Evolutionary conservation across 2,888 invertebrate genomes (phyloP).

Genomic region (Xestia xanthographa): DNA sequence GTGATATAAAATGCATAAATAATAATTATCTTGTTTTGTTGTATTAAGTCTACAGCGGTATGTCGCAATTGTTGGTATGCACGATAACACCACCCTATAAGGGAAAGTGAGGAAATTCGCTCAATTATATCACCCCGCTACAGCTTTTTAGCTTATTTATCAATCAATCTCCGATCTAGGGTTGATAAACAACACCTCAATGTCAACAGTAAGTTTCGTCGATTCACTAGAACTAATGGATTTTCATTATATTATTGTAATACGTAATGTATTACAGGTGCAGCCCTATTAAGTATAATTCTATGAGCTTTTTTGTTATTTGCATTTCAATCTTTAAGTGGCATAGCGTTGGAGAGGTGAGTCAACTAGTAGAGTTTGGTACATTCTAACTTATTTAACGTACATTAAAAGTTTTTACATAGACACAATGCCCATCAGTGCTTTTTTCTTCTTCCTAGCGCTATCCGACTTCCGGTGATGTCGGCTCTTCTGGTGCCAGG

Average conservation of each 20-base stretch:
- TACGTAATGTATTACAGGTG: slow-evolving; percentile 50
- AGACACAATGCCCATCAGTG: not conserved
- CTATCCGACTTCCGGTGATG: no score
- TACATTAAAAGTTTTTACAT: not conserved
- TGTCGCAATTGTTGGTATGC: slow-evolving; percentile 75
- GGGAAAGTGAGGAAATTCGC: slow-evolving; percentile 86
- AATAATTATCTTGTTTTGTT: slow-evolving; percentile 4
- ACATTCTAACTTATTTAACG: not conserved
- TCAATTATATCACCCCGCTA: slow-evolving; percentile 86
- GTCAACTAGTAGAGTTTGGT: not conserved
- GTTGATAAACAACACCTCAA: slow-evolving; percentile 82
- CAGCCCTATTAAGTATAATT: slow-evolving; percentile 43
- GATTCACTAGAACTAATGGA: slow-evolving; percentile 81
- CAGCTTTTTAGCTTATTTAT: slow-evolving; percentile 88
- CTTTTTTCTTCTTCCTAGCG: not conserved
- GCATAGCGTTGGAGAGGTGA: not conserved
- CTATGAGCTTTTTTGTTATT: not conserved
- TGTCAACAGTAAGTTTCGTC: slow-evolving; percentile 75
- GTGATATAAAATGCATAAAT: not conserved
- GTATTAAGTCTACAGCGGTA: slow-evolving; percentile 59
- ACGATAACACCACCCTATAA: slow-evolving; percentile 80
- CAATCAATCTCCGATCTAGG: slow-evolving; percentile 87
- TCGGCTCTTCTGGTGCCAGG: no score
- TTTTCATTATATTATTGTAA: slow-evolving; percentile 64
- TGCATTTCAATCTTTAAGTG: slow-evolving; percentile 4